Conservation (phyloP, 2,797 vertebrate species). For the Threskiornis aethiopicus region DNA sequence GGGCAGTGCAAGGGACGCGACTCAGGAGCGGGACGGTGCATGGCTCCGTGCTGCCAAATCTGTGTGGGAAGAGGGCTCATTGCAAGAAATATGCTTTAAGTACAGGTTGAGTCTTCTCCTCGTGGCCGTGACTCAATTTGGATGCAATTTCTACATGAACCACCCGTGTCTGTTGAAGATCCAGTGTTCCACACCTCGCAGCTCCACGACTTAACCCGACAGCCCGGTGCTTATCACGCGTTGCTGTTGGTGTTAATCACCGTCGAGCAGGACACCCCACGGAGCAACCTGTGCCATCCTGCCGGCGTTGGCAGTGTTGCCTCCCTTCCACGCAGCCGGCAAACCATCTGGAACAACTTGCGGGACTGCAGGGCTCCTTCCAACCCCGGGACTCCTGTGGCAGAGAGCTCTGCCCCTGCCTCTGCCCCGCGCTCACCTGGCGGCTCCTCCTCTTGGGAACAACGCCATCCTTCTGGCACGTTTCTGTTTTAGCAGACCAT, state of each 20-base stretch:
- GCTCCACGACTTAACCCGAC: accelerated
- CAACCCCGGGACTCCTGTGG: accelerated
- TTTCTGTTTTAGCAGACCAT: background rate
- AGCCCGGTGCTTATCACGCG: accelerated
- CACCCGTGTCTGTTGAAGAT: accelerated
- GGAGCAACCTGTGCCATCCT: background rate
- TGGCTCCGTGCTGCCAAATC: background rate
- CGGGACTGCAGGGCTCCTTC: background rate
- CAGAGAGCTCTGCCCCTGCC: background rate
- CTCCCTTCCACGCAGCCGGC: background rate
- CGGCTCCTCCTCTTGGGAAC: background rate
- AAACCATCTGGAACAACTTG: slow-evolving; percentile 3
- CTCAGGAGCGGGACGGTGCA: background rate
- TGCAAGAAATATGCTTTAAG: background rate
- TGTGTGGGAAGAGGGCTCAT: background rate
- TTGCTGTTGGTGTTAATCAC: background rate
- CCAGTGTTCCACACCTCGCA: background rate
- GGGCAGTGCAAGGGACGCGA: accelerated
- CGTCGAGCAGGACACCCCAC: accelerated
- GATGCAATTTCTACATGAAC: background rate
- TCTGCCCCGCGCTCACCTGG: accelerated
- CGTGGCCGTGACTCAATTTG: background rate
- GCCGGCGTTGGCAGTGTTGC: accelerated
- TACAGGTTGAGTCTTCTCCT: background rate
- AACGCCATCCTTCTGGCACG: accelerated